A percentile compares a stretch with the other conserved stretches of the same genome.
phyloP scores from a whole-genome alignment of 2,888 invertebrate genomes.

The Galerucella calmariensis region DNA sequence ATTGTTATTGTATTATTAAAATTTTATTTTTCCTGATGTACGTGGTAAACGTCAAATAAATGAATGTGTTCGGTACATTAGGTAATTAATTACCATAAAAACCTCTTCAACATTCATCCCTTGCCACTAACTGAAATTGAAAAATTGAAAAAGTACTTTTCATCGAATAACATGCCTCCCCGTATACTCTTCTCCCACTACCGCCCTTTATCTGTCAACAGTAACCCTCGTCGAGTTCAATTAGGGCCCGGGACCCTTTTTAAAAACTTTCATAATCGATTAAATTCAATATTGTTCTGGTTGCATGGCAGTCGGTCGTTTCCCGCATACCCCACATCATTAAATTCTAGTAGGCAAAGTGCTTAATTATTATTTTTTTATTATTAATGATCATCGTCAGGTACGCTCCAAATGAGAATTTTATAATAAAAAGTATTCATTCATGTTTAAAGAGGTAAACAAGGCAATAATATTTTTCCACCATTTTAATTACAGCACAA shows the following conservation, averaged over 20 bases:
- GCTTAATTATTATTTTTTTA: constrained; percentile 29
- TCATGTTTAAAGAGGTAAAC: not conserved
- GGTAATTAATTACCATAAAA: constrained; percentile 18
- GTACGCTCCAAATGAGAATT: not conserved
- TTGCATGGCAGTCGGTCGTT: constrained; percentile 22
- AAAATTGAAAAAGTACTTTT: constrained; percentile 8
- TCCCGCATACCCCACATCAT: constrained; percentile 24
- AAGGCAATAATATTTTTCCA: no score
- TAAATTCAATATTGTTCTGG: constrained; percentile 38
- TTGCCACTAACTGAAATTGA: constrained; percentile 15
- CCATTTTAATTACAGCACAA: no score
- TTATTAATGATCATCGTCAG: constrained; percentile 19
- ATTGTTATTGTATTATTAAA: not conserved
- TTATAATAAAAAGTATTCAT: not conserved
- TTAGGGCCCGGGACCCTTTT: constrained; percentile 36
- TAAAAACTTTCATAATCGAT: constrained; percentile 37
- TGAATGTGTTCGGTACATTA: constrained; percentile 2
- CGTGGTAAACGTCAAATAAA: not conserved
- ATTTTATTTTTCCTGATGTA: no score
- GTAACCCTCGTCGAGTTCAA: constrained; percentile 36
- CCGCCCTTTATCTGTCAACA: constrained; percentile 26
- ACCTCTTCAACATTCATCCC: constrained; percentile 15
- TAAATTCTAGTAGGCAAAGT: constrained; percentile 25
- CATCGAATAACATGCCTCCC: constrained; percentile 4
- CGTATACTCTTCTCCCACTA: not conserved